phyloP scores from a whole-genome alignment of 2,113 vertebrate genomes.

The Shinisaurus crocodilurus region DNA sequence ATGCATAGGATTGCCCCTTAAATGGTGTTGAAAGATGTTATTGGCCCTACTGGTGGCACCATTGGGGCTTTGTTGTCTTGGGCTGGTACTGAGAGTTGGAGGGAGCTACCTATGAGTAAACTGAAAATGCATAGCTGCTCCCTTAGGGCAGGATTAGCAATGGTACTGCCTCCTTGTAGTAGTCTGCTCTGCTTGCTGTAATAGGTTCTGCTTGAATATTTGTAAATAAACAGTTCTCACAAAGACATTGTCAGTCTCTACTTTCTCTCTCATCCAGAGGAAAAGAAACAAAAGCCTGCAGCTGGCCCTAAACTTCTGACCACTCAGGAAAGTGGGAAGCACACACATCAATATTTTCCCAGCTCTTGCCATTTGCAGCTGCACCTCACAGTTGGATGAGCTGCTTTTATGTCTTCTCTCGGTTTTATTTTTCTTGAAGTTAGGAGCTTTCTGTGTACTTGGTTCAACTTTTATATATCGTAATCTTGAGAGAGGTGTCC shows the following conservation, averaged over 20 bases:
- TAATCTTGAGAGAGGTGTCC: neutral
- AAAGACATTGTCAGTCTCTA: neutral
- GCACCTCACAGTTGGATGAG: neutral
- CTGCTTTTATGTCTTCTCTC: neutral
- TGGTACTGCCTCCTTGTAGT: no score
- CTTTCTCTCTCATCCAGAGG: neutral
- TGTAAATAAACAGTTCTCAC: neutral
- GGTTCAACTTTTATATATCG: slow-evolving; percentile 9
- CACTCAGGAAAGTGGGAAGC: neutral
- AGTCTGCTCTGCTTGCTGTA: no score
- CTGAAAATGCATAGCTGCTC: neutral
- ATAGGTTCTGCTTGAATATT: no score
- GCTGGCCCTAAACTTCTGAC: neutral
- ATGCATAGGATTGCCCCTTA: neutral
- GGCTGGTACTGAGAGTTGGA: neutral
- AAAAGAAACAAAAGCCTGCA: neutral
- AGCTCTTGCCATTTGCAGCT: neutral
- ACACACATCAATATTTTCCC: neutral
- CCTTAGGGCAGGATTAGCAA: neutral
- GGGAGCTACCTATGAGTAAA: neutral
- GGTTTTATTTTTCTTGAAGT: neutral
- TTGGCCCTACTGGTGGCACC: no score
- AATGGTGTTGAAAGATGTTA: no score
- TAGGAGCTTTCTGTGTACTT: neutral
- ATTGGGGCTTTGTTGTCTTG: neutral